phyloP scores from a whole-genome alignment of 1,140 invertebrate genomes.

The Diploscapter pachys region DNA sequence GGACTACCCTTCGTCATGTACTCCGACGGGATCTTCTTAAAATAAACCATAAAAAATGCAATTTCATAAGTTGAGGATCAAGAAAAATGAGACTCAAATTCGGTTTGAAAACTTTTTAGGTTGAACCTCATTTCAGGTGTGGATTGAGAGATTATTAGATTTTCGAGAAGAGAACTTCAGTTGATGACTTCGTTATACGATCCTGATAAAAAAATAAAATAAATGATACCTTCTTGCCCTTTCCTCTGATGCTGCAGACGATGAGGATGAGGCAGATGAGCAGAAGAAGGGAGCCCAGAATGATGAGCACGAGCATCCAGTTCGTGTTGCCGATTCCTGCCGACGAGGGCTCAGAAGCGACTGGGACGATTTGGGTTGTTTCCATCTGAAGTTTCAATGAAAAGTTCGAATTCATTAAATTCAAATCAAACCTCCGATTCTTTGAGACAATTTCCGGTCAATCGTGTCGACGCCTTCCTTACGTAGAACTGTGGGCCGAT shows the following conservation, averaged over 20 bases:
- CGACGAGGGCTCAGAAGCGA: too few species aligned
- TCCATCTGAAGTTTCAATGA: conserved; percentile 10
- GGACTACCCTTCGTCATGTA: conserved; percentile 48
- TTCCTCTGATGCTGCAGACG: conserved; percentile 9
- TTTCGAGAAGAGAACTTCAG: too few species aligned
- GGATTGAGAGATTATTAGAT: too few species aligned
- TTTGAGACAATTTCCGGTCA: conserved; percentile 5
- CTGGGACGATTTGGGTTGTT: not conserved
- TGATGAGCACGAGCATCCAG: too few species aligned
- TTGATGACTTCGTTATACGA: too few species aligned
- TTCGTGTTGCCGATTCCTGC: too few species aligned
- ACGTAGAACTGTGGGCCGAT: conserved; percentile 38
- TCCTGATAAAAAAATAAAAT: too few species aligned
- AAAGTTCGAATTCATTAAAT: conserved; percentile 28
- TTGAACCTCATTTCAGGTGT: too few species aligned
- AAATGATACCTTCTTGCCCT: too few species aligned
- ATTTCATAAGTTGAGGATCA: conserved; percentile 20
- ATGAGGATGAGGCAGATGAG: conserved; percentile 22
- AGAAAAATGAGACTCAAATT: not conserved
- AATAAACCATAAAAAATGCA: conserved; percentile 23
- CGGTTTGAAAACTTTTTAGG: too few species aligned
- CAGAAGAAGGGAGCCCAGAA: not conserved
- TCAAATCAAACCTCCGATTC: conserved; percentile 26
- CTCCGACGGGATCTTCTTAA: conserved; percentile 40
- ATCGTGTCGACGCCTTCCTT: not conserved